Percentiles rank a stretch among this genome's conserved stretches.
These are phyloP conservation scores for Picathartes gymnocephalus DNA, from an alignment of 2,113 vertebrate genomes.

Conservation along the genomic window DNA sequence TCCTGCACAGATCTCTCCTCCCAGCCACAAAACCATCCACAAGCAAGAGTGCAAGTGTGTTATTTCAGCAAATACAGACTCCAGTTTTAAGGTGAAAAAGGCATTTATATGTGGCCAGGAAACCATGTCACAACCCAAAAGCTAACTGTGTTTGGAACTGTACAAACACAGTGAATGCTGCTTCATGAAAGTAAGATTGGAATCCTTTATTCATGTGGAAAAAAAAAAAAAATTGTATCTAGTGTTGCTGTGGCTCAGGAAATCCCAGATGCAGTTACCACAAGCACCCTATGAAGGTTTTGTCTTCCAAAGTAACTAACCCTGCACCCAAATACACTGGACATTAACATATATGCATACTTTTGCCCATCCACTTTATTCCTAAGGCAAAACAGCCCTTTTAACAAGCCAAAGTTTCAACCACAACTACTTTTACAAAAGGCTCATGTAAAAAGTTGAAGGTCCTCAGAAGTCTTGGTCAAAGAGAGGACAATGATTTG, in stretches of 20 bases:
- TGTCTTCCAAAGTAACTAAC: not conserved
- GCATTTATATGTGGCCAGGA: not conserved
- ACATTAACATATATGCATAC: not conserved
- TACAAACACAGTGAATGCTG: not conserved
- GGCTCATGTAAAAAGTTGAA: not conserved
- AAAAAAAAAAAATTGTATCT: not conserved
- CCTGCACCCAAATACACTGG: not conserved
- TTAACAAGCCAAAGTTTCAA: not conserved
- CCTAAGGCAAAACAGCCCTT: not conserved
- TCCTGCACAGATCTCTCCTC: not conserved
- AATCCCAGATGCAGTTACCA: not conserved
- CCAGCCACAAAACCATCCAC: not conserved
- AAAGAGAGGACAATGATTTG: not conserved
- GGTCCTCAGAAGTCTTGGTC: not conserved
- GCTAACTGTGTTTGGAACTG: not conserved
- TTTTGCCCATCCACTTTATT: not conserved
- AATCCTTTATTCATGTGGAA: not conserved
- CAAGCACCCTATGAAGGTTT: not conserved
- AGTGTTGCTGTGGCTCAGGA: not conserved
- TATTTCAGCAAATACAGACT: not conserved
- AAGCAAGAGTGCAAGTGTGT: not conserved
- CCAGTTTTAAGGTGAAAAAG: not conserved
- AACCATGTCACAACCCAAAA: not conserved
- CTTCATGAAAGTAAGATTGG: not conserved
- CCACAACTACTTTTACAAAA: not conserved